These are phyloP conservation scores for Piscicola geometra DNA, from an alignment of 2,888 invertebrate genomes.

Conservation along the genomic window DNA sequence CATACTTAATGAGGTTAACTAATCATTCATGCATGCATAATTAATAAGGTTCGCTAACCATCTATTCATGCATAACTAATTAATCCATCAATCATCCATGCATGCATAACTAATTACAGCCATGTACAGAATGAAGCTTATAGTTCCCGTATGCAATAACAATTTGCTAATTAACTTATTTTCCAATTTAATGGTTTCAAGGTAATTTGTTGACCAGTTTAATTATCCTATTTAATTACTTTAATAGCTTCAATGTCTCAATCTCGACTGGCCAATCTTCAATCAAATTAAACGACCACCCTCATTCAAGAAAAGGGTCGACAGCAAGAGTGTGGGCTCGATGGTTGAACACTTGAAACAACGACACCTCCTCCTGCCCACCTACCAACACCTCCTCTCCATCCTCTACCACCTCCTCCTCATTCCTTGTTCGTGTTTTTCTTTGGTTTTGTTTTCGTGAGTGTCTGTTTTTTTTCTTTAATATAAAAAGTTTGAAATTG, in stretches of 20 bases:
- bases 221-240: no score
- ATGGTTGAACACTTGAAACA: constrained; percentile 86
- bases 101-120: no score
- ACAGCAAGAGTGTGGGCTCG: constrained; percentile 82
- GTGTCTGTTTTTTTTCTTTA: not conserved
- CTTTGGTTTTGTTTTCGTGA: not conserved
- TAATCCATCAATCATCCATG: no score
- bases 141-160: not conserved
- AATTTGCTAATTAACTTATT: not conserved
- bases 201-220: no score
- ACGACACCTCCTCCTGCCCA: constrained; percentile 77
- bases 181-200: not conserved
- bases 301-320: constrained; percentile 78
- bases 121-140: no score
- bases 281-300: no score
- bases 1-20: no score
- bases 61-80: no score
- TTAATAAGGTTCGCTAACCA: no score
- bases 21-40: no score
- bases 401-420: constrained; percentile 80
- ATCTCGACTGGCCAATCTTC: no score
- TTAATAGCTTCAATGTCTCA: no score
- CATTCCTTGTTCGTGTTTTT: constrained; percentile 66
- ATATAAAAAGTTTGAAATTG: not conserved
- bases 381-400: constrained; percentile 86